Evolutionary conservation across 2,888 invertebrate species (phyloP).

Genomic region (Unio pictorum): DNA sequence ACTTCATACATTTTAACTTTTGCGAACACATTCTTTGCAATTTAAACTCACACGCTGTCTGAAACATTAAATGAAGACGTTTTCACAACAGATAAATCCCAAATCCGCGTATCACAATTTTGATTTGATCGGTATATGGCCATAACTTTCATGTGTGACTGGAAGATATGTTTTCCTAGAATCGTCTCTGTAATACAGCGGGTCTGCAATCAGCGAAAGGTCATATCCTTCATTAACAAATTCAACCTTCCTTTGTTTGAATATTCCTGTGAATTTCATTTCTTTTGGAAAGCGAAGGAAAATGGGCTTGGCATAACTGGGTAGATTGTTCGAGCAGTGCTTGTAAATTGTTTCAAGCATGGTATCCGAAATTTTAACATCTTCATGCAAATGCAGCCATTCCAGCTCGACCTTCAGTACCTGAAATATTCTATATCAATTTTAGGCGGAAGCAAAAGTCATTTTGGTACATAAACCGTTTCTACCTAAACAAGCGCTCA

Average conservation of each 20-base stretch:
- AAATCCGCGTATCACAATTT: slow-evolving; percentile 16
- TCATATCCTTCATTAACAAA: slow-evolving; percentile 59
- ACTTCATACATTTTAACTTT: too few relatives aligned
- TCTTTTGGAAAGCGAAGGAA: too few relatives aligned
- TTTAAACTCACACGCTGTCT: too few relatives aligned
- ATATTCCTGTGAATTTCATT: background rate
- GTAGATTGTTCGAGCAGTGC: slow-evolving; percentile 29
- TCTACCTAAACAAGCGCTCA: too few relatives aligned
- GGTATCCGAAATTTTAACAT: slow-evolving; percentile 19
- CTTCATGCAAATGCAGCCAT: slow-evolving; percentile 59
- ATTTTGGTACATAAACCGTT: too few relatives aligned
- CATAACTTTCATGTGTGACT: slow-evolving; percentile 26
- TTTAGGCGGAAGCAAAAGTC: too few relatives aligned
- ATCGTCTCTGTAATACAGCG: slow-evolving; percentile 48
- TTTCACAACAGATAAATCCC: too few relatives aligned
- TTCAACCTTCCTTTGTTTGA: slow-evolving; percentile 60
- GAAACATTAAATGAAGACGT: too few relatives aligned
- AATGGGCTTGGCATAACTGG: too few relatives aligned
- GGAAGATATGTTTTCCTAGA: slow-evolving; percentile 39
- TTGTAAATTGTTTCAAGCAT: slow-evolving; percentile 39
- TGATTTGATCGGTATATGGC: slow-evolving; percentile 30
- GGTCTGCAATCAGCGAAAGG: slow-evolving; percentile 41
- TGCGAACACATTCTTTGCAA: too few relatives aligned
- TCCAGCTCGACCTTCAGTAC: slow-evolving; percentile 57
- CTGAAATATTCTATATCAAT: slow-evolving; percentile 14